These are phyloP conservation scores for Macroramphosus scolopax DNA, from an alignment of 2,797 vertebrate genomes.

Conservation along the genomic window DNA sequence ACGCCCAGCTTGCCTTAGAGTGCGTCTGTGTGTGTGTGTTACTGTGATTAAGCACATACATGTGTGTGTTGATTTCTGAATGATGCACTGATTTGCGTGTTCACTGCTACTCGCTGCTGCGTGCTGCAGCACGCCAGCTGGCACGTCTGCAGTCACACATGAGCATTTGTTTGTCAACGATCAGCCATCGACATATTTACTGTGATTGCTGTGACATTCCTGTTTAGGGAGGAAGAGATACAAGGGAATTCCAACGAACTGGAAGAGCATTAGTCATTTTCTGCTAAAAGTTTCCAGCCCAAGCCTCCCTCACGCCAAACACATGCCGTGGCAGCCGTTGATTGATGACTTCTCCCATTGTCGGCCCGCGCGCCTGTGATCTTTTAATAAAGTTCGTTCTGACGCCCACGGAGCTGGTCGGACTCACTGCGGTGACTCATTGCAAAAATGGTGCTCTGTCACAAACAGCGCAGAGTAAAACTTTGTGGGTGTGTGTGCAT, in stretches of 20 bases:
- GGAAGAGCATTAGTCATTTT: conserved; percentile 60
- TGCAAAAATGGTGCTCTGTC: conserved; percentile 25
- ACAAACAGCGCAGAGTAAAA: conserved; percentile 14
- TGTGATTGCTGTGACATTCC: conserved; percentile 56
- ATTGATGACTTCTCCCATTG: conserved; percentile 60
- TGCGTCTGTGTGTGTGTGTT: conserved; percentile 11
- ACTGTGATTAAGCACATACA: conserved; percentile 8
- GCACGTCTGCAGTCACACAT: no score
- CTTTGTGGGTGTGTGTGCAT: conserved; percentile 13
- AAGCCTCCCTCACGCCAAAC: conserved; percentile 48
- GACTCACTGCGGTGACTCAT: conserved; percentile 31
- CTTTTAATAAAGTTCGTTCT: conserved; percentile 68
- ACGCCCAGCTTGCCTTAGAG: conserved; percentile 47
- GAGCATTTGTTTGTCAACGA: conserved; percentile 28
- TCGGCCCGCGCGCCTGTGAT: conserved; percentile 53
- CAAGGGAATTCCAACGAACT: conserved; percentile 48
- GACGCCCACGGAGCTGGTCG: conserved; percentile 33
- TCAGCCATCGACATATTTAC: conserved; percentile 20
- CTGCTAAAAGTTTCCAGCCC: conserved; percentile 62
- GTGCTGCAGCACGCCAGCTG: no score
- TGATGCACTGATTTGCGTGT: no score
- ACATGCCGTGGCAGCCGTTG: conserved; percentile 51
- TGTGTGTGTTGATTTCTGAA: conserved; percentile 13
- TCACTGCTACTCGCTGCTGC: background rate
- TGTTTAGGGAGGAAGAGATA: conserved; percentile 53